Evolutionary conservation across 2,113 vertebrate species (phyloP), one percentile per base, ranked within the genome.

Genomic region (Nestor notabilis): DNA sequence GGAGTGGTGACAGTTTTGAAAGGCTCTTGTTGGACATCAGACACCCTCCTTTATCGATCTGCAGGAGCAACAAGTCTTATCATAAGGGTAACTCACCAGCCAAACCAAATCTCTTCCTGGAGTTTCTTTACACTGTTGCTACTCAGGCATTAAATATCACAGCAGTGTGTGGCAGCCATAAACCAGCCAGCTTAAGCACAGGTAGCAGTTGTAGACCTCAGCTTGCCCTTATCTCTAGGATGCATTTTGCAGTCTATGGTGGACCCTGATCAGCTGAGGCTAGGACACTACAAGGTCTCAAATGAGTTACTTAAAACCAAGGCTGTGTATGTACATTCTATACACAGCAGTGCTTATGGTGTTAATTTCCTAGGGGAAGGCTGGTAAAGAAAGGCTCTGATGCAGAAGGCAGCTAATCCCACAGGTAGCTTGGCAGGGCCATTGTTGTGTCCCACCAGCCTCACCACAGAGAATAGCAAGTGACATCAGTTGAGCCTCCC

Each of bases 401-500:
- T 63, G 58, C 33, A 68, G 55, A 50, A 85, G 39, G 72, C 58
- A 92, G 53, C 33, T 35, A 37, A 64, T 50, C 35, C n/a, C 4
- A 4, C 65, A 65, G 64, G 37, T 10, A 78, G 55, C 39, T 53
- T 35, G 46, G 12, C n/a, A 95, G 35, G n/a, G 39, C 49, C 43
- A 9, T 8, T 43, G 52, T 2, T 90, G 44, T 78, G n/a, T 78
- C 43, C 29, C 52, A 41, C 47, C 69, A 89, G 63, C 49, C 25
- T 95, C 33, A 27, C 11, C 55, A 49, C 66, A 93, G 68, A 88
- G 83, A 89, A 89, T 2, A 72, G 60, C 68, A 58, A 77, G 28
- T 70, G 44, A 72, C 60, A 94, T 95, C 88, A 92, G 82, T 44
- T 83, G 91, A 92, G 41, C 68, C 50, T 95, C 76, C 70, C 4